Conservation (phyloP, 2,797 vertebrate genomes). For the Kryptopterus vitreolus region DNA sequence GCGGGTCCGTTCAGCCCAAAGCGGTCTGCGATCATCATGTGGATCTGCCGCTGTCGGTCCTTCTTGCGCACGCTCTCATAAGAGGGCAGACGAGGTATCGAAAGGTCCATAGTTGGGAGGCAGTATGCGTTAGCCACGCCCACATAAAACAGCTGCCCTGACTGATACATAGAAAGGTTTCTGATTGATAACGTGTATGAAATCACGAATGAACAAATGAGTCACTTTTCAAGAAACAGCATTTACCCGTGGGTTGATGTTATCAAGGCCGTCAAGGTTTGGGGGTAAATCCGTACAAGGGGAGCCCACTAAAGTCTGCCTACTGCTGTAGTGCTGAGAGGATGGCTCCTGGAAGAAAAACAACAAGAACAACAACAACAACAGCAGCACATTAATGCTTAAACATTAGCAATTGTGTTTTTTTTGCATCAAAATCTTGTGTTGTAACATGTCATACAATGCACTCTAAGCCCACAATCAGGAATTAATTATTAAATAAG, state of each 20-base stretch:
- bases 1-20: slow-evolving; percentile 75
- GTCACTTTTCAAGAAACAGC: not conserved
- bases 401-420: not conserved
- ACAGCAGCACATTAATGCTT: not conserved
- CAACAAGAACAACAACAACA: too few relatives aligned
- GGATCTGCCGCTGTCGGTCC: slow-evolving; percentile 82
- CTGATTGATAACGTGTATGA: not conserved
- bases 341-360: slow-evolving; percentile 66
- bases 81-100: slow-evolving; percentile 75
- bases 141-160: slow-evolving; percentile 75
- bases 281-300: slow-evolving; percentile 61
- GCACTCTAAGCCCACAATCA: not conserved
- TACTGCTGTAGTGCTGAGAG: slow-evolving; percentile 80
- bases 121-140: slow-evolving; percentile 77
- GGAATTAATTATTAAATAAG: not conserved
- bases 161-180: slow-evolving; percentile 55
- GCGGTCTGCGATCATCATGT: slow-evolving; percentile 79
- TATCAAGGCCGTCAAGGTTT: slow-evolving; percentile 51
- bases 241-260: slow-evolving; percentile 61
- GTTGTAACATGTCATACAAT: not conserved
- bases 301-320: slow-evolving; percentile 76
- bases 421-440: not conserved
- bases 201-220: not conserved
- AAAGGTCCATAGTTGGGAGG: slow-evolving; percentile 69
- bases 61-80: slow-evolving; percentile 83